Percentiles rank a stretch among this genome's conserved stretches.
phyloP scores from a whole-genome alignment of 2,888 invertebrate species.

The Criorhina ranunculi region DNA sequence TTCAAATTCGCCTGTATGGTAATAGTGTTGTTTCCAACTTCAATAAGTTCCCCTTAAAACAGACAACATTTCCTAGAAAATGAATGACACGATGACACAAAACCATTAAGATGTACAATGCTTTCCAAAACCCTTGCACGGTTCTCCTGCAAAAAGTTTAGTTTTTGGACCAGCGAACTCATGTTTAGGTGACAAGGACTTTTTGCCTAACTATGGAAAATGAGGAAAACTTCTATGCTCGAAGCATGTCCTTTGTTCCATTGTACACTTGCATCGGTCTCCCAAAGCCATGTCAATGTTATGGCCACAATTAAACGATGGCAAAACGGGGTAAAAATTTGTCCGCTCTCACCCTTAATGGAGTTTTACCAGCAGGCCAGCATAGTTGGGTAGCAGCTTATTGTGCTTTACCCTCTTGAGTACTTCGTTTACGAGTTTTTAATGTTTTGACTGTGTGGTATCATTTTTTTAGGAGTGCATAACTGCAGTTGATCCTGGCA shows the following conservation, averaged over 20 bases:
- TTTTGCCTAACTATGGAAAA: slow-evolving; percentile 32
- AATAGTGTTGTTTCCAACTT: background rate
- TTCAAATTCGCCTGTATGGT: background rate
- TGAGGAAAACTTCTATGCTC: slow-evolving; percentile 48
- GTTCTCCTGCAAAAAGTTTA: slow-evolving; percentile 17
- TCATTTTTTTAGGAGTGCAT: slow-evolving; percentile 59
- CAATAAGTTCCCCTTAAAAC: slow-evolving; percentile 5
- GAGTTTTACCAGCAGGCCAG: slow-evolving; percentile 11
- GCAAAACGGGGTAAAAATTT: slow-evolving; percentile 52
- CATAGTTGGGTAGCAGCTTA: slow-evolving; percentile 35
- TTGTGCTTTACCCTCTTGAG: slow-evolving; percentile 32
- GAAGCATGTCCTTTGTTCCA: slow-evolving; percentile 22
- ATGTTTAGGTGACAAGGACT: slow-evolving; percentile 44
- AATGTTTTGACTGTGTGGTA: slow-evolving; percentile 64
- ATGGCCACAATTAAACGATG: slow-evolving; percentile 59
- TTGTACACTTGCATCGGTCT: slow-evolving; percentile 15
- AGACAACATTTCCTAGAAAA: slow-evolving; percentile 5
- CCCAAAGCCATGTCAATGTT: slow-evolving; percentile 56
- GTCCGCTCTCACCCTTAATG: slow-evolving; percentile 23
- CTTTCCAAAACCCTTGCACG: slow-evolving; percentile 8
- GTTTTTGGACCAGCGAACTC: slow-evolving; percentile 31
- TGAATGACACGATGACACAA: slow-evolving; percentile 34
- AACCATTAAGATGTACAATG: slow-evolving; percentile 31
- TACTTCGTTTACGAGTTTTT: slow-evolving; percentile 63
- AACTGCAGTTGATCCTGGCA: slow-evolving; percentile 49